A percentile compares a stretch with the other conserved stretches of the same genome.
phyloP scores from a whole-genome alignment of 2,888 invertebrate genomes.

The Drosophila cyrtoloma region DNA sequence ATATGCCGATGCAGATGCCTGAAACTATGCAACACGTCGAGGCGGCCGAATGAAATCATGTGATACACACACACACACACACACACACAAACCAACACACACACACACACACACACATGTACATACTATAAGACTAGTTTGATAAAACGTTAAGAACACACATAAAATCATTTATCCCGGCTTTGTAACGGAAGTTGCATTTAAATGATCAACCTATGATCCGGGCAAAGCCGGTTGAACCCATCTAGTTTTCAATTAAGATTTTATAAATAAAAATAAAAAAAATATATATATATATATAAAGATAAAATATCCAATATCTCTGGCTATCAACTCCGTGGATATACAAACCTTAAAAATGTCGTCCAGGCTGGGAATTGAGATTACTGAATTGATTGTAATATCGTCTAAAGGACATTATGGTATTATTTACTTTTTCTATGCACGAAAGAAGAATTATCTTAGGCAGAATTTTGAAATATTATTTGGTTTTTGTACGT shows the following conservation, averaged over 20 bases:
- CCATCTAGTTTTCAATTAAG: background rate
- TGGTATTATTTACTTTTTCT: background rate
- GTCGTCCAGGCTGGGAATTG: background rate
- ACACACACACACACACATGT: background rate
- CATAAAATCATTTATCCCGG: background rate
- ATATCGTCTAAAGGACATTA: background rate
- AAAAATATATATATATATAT: background rate
- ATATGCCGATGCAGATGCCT: constrained; percentile 84
- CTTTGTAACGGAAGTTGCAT: background rate
- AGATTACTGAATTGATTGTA: background rate
- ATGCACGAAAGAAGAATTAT: background rate
- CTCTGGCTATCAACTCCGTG: background rate
- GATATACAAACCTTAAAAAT: background rate
- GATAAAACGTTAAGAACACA: background rate
- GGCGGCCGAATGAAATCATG: background rate
- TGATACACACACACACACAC: constrained; percentile 4
- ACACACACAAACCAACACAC: background rate
- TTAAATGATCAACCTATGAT: background rate
- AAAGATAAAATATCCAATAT: background rate
- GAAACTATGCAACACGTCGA: constrained; percentile 44
- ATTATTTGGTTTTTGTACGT: background rate
- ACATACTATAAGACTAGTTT: background rate
- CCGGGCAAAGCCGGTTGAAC: background rate
- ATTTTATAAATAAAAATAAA: background rate
- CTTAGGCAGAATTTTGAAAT: background rate